phyloP scores from a whole-genome alignment of 2,113 vertebrate genomes.

The Eulemur macaco region DNA sequence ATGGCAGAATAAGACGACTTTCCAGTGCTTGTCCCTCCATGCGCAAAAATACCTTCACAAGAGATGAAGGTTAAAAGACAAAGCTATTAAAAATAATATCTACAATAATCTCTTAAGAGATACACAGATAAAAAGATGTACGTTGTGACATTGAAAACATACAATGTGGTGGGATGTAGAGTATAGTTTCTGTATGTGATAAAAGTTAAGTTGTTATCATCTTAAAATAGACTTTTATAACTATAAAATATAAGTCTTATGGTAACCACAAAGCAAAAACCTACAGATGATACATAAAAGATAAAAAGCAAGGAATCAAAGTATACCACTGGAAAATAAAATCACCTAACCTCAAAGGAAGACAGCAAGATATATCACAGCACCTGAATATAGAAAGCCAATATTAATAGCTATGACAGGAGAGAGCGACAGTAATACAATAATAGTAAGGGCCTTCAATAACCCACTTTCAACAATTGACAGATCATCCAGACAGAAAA shows the following conservation, averaged over 20 bases:
- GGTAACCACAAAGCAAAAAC: background rate
- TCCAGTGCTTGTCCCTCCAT: background rate
- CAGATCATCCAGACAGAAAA: background rate
- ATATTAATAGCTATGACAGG: background rate
- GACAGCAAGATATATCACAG: background rate
- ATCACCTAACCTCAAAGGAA: background rate
- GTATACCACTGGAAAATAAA: background rate
- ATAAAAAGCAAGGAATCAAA: background rate
- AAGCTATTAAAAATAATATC: background rate
- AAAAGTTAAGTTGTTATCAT: background rate
- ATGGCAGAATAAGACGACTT: background rate
- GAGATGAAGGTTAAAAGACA: background rate
- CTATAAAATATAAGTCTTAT: background rate
- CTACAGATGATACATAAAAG: background rate
- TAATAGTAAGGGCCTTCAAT: background rate
- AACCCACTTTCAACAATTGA: background rate
- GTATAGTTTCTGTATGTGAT: background rate
- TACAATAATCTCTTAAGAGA: background rate
- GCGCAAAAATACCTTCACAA: background rate
- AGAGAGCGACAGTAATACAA: background rate
- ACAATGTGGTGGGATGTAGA: background rate
- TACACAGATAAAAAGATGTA: background rate
- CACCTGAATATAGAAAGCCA: background rate
- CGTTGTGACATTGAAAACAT: background rate
- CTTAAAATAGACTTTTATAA: background rate